phyloP scores from a whole-genome alignment of 2,888 invertebrate genomes.

The Lepidochrysops patricia region DNA sequence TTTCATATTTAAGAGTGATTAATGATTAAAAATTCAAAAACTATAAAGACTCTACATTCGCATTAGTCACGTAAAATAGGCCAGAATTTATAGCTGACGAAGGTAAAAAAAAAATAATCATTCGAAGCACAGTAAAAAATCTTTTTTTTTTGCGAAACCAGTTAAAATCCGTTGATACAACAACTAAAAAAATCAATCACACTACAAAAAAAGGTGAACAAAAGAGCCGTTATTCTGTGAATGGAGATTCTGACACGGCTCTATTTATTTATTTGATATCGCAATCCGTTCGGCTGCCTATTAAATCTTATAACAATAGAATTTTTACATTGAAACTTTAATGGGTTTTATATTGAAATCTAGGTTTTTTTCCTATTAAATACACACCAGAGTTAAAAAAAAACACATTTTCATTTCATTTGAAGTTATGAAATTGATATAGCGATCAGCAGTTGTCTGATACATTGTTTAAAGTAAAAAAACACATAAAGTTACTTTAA shows the following conservation, averaged over 20 bases:
- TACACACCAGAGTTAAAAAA: too few relatives aligned
- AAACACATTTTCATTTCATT: not conserved
- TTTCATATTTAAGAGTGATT: not conserved
- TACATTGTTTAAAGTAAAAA: too few relatives aligned
- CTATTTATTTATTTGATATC: conserved; percentile 55
- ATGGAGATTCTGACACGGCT: conserved; percentile 48
- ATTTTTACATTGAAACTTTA: conserved; percentile 38
- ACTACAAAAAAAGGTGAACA: conserved; percentile 35
- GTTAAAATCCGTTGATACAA: conserved; percentile 21
- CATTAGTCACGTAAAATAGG: not conserved
- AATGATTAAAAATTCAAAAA: not conserved
- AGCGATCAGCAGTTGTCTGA: not conserved
- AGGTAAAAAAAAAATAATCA: not conserved
- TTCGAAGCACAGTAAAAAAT: not conserved
- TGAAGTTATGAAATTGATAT: too few relatives aligned
- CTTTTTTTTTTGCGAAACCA: conserved; percentile 14
- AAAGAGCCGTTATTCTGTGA: conserved; percentile 49
- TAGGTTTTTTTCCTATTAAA: not conserved
- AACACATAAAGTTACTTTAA: not conserved
- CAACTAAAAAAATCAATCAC: conserved; percentile 24
- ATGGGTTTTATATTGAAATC: conserved; percentile 58
- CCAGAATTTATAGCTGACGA: not conserved
- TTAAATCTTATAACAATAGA: conserved; percentile 55
- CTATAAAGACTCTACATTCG: not conserved
- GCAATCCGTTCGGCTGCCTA: conserved; percentile 48